Evolutionary conservation across 2,113 vertebrate genomes (phyloP).

Genomic region (Hucho hucho): DNA sequence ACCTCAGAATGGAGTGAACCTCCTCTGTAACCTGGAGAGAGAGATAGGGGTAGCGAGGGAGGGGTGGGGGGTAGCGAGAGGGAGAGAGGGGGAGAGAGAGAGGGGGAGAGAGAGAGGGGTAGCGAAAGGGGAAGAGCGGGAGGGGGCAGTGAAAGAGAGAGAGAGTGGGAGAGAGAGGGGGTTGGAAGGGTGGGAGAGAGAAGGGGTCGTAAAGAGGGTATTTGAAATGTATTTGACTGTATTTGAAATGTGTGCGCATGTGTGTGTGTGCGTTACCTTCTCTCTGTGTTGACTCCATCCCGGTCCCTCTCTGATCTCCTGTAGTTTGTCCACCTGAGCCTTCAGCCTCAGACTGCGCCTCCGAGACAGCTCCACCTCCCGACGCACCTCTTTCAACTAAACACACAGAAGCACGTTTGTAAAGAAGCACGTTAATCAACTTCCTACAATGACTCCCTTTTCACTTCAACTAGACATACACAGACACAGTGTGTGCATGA

Average conservation of each 20-base stretch:
- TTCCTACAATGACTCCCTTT: no score
- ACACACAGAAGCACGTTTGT: neutral
- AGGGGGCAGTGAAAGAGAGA: neutral
- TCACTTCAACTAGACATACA: no score
- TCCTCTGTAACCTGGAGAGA: constrained; percentile 69
- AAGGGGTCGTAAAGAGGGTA: no score
- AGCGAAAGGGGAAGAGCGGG: neutral
- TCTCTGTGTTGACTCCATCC: constrained; percentile 69
- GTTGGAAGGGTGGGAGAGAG: neutral
- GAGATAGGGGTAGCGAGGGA: neutral
- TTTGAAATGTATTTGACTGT: no score
- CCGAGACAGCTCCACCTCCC: constrained; percentile 72
- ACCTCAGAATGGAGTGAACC: constrained; percentile 66
- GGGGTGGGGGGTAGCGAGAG: neutral
- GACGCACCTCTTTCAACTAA: constrained; percentile 73
- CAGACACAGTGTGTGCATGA: no score
- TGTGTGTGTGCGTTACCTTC: constrained; percentile 49
- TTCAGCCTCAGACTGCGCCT: constrained; percentile 70
- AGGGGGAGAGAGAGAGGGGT: neutral
- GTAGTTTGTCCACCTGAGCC: constrained; percentile 75
- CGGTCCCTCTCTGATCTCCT: constrained; percentile 59
- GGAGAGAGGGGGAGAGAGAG: neutral
- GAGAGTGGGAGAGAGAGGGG: no score
- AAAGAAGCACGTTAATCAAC: no score
- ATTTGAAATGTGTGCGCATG: neutral